phyloP scores from a whole-genome alignment of 2,888 invertebrate genomes.

The Carpatolechia fugitivella region DNA sequence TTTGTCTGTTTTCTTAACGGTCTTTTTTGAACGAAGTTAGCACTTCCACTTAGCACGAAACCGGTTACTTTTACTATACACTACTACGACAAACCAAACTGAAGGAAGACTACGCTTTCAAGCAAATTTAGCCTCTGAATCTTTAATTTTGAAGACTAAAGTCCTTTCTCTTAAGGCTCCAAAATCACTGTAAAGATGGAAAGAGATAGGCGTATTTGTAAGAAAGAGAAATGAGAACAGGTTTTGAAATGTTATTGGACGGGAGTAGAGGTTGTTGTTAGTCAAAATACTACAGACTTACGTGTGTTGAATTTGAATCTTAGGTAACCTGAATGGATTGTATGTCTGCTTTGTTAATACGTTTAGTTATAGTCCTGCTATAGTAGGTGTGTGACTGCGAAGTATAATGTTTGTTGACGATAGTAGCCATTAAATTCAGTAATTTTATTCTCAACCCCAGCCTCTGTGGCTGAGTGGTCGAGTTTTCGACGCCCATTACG shows the following conservation, averaged over 20 bases:
- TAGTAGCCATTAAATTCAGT: too few species aligned
- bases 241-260: conserved; percentile 28
- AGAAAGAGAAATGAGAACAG: conserved; percentile 42
- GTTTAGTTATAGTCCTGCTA: too few species aligned
- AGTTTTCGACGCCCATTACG: too few species aligned
- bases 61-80: conserved; percentile 69
- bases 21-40: conserved; percentile 57
- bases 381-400: too few species aligned
- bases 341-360: too few species aligned
- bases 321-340: too few species aligned
- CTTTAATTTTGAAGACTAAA: not conserved
- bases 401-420: too few species aligned
- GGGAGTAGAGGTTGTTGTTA: conserved; percentile 1
- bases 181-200: conserved; percentile 17
- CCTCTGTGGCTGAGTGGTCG: too few species aligned
- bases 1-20: conserved; percentile 58
- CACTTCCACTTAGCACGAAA: conserved; percentile 59
- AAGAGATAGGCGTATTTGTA: conserved; percentile 35
- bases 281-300: conserved; percentile 1
- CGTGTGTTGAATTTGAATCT: not conserved
- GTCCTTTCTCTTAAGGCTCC: not conserved
- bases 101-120: not conserved
- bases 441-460: too few species aligned
- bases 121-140: not conserved
- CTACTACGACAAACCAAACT: conserved; percentile 48